phyloP scores from a whole-genome alignment of 2,113 vertebrate species.

The Pipa parva region DNA sequence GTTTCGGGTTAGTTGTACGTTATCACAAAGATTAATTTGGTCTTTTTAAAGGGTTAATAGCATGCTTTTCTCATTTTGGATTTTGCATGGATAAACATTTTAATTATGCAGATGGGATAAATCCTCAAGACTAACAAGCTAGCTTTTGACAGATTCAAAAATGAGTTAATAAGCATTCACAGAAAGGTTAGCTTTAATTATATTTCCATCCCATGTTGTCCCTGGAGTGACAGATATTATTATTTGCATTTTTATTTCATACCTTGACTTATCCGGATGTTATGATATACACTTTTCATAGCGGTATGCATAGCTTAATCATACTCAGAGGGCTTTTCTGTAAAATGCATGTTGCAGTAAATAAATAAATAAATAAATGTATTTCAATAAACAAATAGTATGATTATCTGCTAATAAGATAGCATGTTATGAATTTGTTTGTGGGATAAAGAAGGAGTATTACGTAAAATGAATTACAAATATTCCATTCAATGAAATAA shows the following conservation, averaged over 20 bases:
- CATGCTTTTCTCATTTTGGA: constrained; percentile 14
- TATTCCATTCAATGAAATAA: too few relatives aligned
- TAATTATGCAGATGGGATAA: constrained; percentile 41
- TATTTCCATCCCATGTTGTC: constrained; percentile 40
- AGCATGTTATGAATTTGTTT: constrained; percentile 8
- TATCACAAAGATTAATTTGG: background rate
- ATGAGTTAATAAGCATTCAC: constrained; percentile 42
- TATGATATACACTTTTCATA: constrained; percentile 31
- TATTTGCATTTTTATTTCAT: constrained; percentile 41
- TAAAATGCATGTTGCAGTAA: constrained; percentile 4
- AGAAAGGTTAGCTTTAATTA: constrained; percentile 42
- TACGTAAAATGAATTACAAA: background rate
- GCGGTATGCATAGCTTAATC: constrained; percentile 27
- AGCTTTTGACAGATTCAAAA: constrained; percentile 41
- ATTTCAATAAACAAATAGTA: constrained; percentile 49
- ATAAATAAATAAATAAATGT: background rate
- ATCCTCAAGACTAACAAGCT: constrained; percentile 36
- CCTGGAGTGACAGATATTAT: constrained; percentile 32
- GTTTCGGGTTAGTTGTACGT: background rate
- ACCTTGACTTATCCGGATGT: constrained; percentile 14
- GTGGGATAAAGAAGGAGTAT: background rate
- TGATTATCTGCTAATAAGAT: constrained; percentile 48
- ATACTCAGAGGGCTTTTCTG: constrained; percentile 33
- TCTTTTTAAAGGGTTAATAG: constrained; percentile 23
- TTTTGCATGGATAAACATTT: constrained; percentile 42